phyloP scores from a whole-genome alignment of 92 coral and sea anemone species.

The Siderastrea radians region DNA sequence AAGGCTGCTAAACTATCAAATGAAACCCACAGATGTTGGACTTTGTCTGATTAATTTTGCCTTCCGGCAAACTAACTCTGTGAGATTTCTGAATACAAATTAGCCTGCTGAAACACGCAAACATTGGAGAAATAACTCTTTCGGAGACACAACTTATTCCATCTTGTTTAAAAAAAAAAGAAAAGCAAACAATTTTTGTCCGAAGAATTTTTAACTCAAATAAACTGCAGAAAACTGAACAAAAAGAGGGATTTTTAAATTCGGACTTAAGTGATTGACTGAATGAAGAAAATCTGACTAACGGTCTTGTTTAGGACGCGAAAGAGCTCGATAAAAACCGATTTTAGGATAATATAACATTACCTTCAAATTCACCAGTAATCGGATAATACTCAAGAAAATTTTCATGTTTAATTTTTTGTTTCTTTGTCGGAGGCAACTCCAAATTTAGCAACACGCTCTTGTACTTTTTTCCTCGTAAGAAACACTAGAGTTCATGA shows the following conservation, averaged over 20 bases:
- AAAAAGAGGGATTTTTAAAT: not conserved
- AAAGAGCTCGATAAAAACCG: not conserved
- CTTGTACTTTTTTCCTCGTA: not conserved
- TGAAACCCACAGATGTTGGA: slow-evolving; percentile 47
- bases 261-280: not conserved
- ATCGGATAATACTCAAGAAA: not conserved
- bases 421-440: not conserved
- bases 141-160: not conserved
- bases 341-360: not conserved
- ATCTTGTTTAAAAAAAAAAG: slow-evolving; percentile 3
- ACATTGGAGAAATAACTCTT: not conserved
- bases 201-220: not conserved
- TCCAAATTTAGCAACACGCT: slow-evolving; percentile 1
- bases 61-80: slow-evolving; percentile 53
- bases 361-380: not conserved
- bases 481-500: not conserved
- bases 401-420: not conserved
- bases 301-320: not conserved
- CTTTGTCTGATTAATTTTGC: slow-evolving; percentile 43
- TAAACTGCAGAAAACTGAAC: not conserved
- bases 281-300: too few species aligned
- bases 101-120: slow-evolving; percentile 25
- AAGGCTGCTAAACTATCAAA: slow-evolving; percentile 37
- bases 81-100: slow-evolving; percentile 33
- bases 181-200: not conserved